Conservation (phyloP, 1,140 invertebrate genomes). For the Camponotus pennsylvanicus region DNA sequence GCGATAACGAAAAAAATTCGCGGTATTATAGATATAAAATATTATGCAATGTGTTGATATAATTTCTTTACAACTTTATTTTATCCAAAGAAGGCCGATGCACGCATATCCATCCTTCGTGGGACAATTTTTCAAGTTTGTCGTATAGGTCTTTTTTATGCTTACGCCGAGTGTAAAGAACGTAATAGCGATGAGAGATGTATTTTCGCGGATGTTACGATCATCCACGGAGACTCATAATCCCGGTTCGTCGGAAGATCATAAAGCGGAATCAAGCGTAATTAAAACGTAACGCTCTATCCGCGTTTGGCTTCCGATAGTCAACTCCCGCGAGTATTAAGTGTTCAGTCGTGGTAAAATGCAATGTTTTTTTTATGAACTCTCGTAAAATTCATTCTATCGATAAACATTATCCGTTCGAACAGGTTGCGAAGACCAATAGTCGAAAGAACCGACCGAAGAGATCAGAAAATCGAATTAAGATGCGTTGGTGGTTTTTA, state of each 20-base stretch:
- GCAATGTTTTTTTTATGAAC: slow-evolving; percentile 31
- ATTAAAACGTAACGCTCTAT: slow-evolving; percentile 65
- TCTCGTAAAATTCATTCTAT: slow-evolving; percentile 65
- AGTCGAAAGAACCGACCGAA: neutral
- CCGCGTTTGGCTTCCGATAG: slow-evolving; percentile 13
- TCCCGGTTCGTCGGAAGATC: slow-evolving; percentile 7
- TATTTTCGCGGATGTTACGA: slow-evolving; percentile 40
- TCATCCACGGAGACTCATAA: slow-evolving; percentile 62
- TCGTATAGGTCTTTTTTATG: neutral
- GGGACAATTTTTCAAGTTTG: neutral
- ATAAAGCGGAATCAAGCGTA: slow-evolving; percentile 58
- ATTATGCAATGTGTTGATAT: neutral
- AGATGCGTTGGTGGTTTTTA: slow-evolving; percentile 4
- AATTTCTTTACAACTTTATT: slow-evolving; percentile 1
- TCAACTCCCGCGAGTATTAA: slow-evolving; percentile 57
- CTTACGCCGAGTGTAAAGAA: neutral
- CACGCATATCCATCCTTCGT: slow-evolving; percentile 2
- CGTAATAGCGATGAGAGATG: neutral
- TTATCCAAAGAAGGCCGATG: neutral
- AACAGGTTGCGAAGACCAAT: neutral
- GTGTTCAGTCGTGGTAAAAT: slow-evolving; percentile 51
- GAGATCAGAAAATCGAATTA: slow-evolving; percentile 1
- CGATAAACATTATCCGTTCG: slow-evolving; percentile 23
- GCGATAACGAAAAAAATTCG: neutral
- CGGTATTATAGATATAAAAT: neutral